phyloP scores from a whole-genome alignment of 2,113 vertebrate species.

The Heliornis fulica region DNA sequence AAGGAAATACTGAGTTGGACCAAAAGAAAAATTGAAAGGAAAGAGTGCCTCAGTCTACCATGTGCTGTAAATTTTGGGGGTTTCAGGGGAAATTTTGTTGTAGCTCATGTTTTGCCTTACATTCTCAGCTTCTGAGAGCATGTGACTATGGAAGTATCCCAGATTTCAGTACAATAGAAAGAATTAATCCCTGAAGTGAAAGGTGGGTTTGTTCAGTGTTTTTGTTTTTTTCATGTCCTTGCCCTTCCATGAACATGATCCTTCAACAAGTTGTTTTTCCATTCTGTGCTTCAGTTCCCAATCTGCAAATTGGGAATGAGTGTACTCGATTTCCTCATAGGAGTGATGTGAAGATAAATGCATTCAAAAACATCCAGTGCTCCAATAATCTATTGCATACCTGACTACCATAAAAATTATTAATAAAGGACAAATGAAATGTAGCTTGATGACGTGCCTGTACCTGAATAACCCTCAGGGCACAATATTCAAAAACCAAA shows the following conservation, averaged over 20 bases:
- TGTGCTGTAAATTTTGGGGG: background rate
- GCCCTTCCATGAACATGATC: background rate
- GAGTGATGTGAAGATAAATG: background rate
- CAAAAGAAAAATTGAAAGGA: background rate
- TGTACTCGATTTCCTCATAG: constrained; percentile 4
- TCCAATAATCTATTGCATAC: constrained; percentile 11
- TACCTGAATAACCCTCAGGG: constrained; percentile 54
- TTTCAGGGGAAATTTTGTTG: background rate
- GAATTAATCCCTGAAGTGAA: background rate
- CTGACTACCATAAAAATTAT: constrained; percentile 31
- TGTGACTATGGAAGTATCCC: background rate
- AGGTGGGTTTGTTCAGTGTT: accelerated
- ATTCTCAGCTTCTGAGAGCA: background rate
- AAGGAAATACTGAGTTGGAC: background rate
- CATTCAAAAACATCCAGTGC: background rate
- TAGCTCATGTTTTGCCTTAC: background rate
- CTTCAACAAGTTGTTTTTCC: background rate
- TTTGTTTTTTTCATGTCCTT: background rate
- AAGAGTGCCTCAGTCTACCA: background rate
- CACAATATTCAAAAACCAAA: background rate
- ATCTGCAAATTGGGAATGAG: background rate
- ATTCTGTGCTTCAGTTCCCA: background rate
- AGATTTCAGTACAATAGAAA: background rate
- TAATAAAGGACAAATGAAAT: constrained; percentile 40
- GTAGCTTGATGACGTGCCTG: constrained; percentile 23